These are phyloP conservation scores for Hedya salicella DNA, from an alignment of 2,888 invertebrate genomes.

Conservation along the genomic window DNA sequence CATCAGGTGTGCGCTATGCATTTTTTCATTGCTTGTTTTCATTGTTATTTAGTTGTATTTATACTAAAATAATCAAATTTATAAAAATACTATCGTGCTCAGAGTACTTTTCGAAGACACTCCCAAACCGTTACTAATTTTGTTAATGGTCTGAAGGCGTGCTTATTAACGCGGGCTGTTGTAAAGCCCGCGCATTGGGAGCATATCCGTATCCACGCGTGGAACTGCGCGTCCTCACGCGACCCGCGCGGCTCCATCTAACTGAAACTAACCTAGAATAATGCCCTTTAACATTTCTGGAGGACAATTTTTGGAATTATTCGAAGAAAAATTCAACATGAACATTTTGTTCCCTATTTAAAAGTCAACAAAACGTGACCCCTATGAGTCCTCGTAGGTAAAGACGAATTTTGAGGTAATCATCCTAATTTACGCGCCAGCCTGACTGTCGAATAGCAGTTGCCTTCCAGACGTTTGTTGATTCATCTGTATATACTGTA, in stretches of 20 bases:
- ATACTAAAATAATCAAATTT: too few relatives aligned
- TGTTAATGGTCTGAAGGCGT: slow-evolving; percentile 37
- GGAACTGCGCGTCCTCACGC: slow-evolving; percentile 42
- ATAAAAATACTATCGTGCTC: too few relatives aligned
- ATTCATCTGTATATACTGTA: slow-evolving; percentile 18
- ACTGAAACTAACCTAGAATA: slow-evolving; percentile 37
- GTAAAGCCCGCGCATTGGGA: slow-evolving; percentile 43
- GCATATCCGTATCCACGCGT: slow-evolving; percentile 43
- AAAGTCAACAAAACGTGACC: background rate
- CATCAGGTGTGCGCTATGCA: too few relatives aligned
- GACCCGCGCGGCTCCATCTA: slow-evolving; percentile 21
- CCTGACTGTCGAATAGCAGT: background rate
- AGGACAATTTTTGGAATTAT: too few relatives aligned
- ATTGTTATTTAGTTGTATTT: too few relatives aligned
- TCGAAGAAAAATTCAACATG: too few relatives aligned
- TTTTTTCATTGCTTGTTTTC: too few relatives aligned
- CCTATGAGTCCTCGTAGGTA: background rate
- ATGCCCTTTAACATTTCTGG: slow-evolving; percentile 32
- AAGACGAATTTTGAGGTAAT: background rate
- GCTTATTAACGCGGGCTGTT: slow-evolving; percentile 40
- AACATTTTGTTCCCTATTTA: background rate
- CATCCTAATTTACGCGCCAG: background rate
- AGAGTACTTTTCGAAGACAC: slow-evolving; percentile 24
- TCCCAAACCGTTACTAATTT: slow-evolving; percentile 38
- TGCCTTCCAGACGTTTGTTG: slow-evolving; percentile 8